Conservation (phyloP, 2,113 vertebrate species). For the Bostrychus sinensis region DNA sequence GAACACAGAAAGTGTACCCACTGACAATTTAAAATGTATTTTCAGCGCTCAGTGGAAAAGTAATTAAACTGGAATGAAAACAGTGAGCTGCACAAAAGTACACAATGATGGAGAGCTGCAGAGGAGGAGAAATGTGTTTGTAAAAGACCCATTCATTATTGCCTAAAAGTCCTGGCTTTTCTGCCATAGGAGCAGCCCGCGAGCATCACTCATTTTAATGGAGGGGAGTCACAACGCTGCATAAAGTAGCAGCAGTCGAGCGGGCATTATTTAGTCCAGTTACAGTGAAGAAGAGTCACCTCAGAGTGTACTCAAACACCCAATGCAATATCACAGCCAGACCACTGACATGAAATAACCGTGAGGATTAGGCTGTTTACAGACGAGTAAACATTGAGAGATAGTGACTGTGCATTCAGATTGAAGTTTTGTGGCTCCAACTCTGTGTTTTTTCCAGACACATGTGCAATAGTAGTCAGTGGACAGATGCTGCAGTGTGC, state of each 20-base stretch:
- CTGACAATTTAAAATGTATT: neutral
- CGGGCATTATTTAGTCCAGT: constrained; percentile 62
- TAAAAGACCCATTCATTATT: constrained; percentile 67
- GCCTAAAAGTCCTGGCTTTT: constrained; percentile 63
- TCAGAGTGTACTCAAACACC: constrained; percentile 15
- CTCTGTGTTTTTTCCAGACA: constrained; percentile 3
- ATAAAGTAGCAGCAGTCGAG: constrained; percentile 57
- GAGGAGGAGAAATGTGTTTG: constrained; percentile 37
- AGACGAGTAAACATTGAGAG: neutral
- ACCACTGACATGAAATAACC: neutral
- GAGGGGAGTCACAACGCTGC: constrained; percentile 48
- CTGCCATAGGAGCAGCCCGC: constrained; percentile 39
- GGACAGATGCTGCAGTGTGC: neutral
- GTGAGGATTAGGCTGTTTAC: constrained; percentile 9
- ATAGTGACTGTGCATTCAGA: neutral
- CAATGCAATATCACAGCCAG: constrained; percentile 17
- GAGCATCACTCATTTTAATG: constrained; percentile 77
- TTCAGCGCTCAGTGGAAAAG: constrained; percentile 5
- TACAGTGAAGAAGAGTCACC: constrained; percentile 15
- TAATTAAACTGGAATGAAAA: constrained; percentile 12
- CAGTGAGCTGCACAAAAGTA: constrained; percentile 6
- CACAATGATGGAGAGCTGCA: constrained; percentile 29
- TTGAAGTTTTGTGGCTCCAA: constrained; percentile 10
- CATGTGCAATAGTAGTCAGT: neutral
- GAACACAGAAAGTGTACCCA: neutral